Base-by-base conservation (phyloP, 2,888 invertebrate species). In the Microctonus aethiopoides region DNA sequence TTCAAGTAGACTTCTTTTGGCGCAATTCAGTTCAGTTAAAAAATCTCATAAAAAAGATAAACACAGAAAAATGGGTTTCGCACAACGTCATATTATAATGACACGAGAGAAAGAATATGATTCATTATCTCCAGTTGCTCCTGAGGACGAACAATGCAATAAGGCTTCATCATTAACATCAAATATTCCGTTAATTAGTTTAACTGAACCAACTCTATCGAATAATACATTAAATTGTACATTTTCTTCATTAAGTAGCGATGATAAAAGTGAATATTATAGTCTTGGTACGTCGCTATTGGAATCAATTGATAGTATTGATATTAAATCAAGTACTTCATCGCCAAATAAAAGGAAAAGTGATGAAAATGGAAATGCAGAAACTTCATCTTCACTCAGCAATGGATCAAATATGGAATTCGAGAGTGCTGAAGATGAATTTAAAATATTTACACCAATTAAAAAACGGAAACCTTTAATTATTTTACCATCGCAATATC, bases 1-100 rank as follows among this genome's bases (percentile, higher is more conserved):
- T 69, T 85, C 84, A 6, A 84, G 84, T 70, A 75, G 85, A 68
- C 65, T 84, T 10, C 72, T 85, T 16, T 62, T 84, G 10, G 72
- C 79, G 0, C 79, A 81, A 52, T 84, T 78, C 61, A 80, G 77
- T 70, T 83, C 83, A 0, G 80, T 83, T 3, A 83, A 83, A 68
- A 83, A 83, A 32, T 84, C 84, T 3, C 83, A 83, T 54, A 79
- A 77, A 20, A 84, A 83, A 62, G 82, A 83, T 26, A 85, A 85
- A 34, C 77, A 78, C 32, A 76, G 72, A n/a, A 81, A 81, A 67
- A 80, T 77, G 1, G 76, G 74, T 9, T 79, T 76, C 61, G 68
- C 74, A 0, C 76, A 77, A 67, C 74, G 79, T 10, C 77, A 79
- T 20, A 59, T 59, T 13, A 70, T 70, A 65, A n/a, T 74, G 13